phyloP scores from a whole-genome alignment of 2,888 invertebrate genomes.

The Celastrina argiolus region DNA sequence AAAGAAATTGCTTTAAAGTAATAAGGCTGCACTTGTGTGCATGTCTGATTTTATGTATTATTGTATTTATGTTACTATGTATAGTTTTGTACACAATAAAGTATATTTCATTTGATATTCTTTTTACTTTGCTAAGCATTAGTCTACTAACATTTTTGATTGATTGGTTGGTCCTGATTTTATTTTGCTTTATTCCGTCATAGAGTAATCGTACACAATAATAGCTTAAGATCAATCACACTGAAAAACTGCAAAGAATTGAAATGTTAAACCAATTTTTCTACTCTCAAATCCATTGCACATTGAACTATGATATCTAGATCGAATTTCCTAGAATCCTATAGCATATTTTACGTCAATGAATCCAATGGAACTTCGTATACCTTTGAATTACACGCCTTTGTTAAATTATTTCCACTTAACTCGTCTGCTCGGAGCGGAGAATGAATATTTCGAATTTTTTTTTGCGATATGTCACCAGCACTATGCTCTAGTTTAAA shows the following conservation, averaged over 20 bases:
- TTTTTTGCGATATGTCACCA: slow-evolving; percentile 18
- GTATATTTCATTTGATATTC: too few relatives aligned
- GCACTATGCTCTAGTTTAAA: slow-evolving; percentile 14
- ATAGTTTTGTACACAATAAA: too few relatives aligned
- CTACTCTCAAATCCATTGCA: background rate
- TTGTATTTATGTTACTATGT: too few relatives aligned
- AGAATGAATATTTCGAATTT: slow-evolving; percentile 15
- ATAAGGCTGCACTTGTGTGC: too few relatives aligned
- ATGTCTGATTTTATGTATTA: too few relatives aligned
- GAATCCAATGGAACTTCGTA: background rate
- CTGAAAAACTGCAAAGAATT: background rate
- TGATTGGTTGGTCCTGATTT: background rate
- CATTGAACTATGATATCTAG: slow-evolving; percentile 4
- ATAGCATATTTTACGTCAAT: slow-evolving; percentile 10
- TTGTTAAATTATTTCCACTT: slow-evolving; percentile 20
- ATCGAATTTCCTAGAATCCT: background rate
- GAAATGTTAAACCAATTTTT: slow-evolving; percentile 1
- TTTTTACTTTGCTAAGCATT: too few relatives aligned
- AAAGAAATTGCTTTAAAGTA: too few relatives aligned
- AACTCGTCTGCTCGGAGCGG: slow-evolving; percentile 7
- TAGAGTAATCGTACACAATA: background rate
- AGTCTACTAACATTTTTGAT: background rate
- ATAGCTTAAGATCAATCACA: background rate
- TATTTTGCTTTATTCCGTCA: background rate
- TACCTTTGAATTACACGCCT: slow-evolving; percentile 14